A percentile compares a stretch with the other conserved stretches of the same genome.
These are phyloP conservation scores for Apamea sordens DNA, from an alignment of 2,888 invertebrate genomes.

Conservation along the genomic window DNA sequence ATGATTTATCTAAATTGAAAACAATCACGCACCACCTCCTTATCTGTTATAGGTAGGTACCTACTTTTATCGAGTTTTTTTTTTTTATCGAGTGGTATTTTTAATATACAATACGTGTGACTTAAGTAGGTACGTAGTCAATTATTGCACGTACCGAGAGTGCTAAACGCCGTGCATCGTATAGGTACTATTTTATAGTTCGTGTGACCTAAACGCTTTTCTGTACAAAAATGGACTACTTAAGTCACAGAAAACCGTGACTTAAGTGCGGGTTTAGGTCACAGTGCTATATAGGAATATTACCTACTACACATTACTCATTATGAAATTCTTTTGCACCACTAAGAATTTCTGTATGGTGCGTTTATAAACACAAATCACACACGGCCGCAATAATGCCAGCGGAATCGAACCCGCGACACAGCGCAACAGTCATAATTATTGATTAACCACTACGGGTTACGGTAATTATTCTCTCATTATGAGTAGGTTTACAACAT, in stretches of 20 bases:
- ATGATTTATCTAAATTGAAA: slow-evolving; percentile 39
- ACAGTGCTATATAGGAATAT: not conserved
- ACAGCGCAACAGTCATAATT: not conserved
- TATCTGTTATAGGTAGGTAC: slow-evolving; percentile 23
- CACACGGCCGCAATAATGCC: not conserved
- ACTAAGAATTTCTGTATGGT: not conserved
- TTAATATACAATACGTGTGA: not conserved
- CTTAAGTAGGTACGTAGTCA: not conserved
- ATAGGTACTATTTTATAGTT: too few relatives aligned
- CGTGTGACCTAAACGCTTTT: too few relatives aligned
- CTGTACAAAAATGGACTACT: too few relatives aligned
- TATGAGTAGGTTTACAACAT: not conserved
- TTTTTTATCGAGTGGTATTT: slow-evolving; percentile 1
- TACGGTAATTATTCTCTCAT: too few relatives aligned
- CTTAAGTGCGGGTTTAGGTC: too few relatives aligned
- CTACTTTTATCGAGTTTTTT: slow-evolving; percentile 2
- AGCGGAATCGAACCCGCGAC: slow-evolving; percentile 10
- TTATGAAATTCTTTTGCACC: not conserved
- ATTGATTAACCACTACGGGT: not conserved
- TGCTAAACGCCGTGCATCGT: too few relatives aligned
- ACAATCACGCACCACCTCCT: slow-evolving; percentile 30
- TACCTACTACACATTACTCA: too few relatives aligned
- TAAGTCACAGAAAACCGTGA: too few relatives aligned
- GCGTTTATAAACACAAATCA: not conserved
- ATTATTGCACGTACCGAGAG: not conserved